These are phyloP conservation scores for Pachydiplax longipennis DNA, from an alignment of 2,888 invertebrate genomes.

Conservation along the genomic window DNA sequence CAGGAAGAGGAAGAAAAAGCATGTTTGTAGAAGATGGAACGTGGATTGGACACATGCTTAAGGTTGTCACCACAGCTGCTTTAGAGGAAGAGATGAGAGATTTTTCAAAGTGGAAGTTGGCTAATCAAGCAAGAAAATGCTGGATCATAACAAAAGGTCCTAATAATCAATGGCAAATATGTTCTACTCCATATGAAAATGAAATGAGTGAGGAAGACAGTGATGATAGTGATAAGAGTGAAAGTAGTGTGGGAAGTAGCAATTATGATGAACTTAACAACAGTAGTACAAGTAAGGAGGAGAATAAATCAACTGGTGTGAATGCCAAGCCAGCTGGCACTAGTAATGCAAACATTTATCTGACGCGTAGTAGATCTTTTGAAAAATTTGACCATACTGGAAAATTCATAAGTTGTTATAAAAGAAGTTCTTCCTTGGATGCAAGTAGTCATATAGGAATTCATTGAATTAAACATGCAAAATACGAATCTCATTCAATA, in stretches of 20 bases:
- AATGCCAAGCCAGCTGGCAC: neutral
- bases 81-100: neutral
- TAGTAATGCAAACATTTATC: neutral
- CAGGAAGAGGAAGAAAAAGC: neutral
- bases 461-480: neutral
- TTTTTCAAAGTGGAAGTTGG: slow-evolving; percentile 1
- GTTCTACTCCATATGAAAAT: neutral
- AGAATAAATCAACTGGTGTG: neutral
- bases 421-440: neutral
- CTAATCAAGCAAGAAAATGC: slow-evolving; percentile 1
- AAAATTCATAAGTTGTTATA: neutral
- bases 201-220: slow-evolving; percentile 21
- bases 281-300: neutral
- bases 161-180: slow-evolving; percentile 17
- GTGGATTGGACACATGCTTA: slow-evolving; percentile 23
- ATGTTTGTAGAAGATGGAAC: slow-evolving; percentile 9
- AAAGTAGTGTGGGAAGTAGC: neutral
- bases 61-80: neutral
- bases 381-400: neutral
- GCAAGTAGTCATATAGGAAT: neutral
- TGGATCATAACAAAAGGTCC: slow-evolving; percentile 23
- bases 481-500: neutral
- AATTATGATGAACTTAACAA: neutral
- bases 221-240: neutral
- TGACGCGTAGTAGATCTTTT: neutral